Evolutionary conservation across 2,797 vertebrate species (phyloP), one percentile per base, ranked within the genome.

Genomic region (Pseudochirops corinnae): DNA sequence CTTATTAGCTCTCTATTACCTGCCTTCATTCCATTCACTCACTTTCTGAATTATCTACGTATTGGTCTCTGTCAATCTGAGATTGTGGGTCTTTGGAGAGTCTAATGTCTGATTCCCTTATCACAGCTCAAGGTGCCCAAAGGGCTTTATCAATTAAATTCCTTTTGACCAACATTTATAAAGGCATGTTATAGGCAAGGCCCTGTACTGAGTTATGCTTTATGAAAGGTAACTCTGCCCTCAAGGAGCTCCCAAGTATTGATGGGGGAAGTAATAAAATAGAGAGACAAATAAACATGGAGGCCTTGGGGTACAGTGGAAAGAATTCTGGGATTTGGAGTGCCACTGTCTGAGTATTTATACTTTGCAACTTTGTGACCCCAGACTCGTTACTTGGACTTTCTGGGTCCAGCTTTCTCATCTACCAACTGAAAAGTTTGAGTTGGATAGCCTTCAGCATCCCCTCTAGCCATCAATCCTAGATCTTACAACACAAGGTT

Each of bases 1-100:
- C 91, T 96, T 92, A 96, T 52, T 94, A 95, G 91, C 98, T 97
- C 97, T 96, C 96, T 53, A 39, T 97, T 97, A 97, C 96, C 96
- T 97, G 93, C 91, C 92, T 95, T 55, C 39, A 93, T 58, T 82
- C 91, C 28, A 39, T 56, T 95, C 92, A 87, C 74, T 67, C 58
- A 93, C 93, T 94, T n/a, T 90, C 94, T 87, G 56, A 58, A 94
- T 2, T 62, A 62, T 91, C 90, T 93, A 82, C 91, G 55, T 31
- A 9, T 52, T 28, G 12, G 93, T 62, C 91, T 90, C 16, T 74
- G 14, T 39, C 33, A 74, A 5, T n/a, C 62, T 74, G 14, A 74
- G 16, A 74, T 18, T n/a, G 33, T 39, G 33, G n/a, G 62, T n/a
- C 13, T 67, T 67, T 67, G 12, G 60, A 67, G 60, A n/a, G 31